A percentile compares a stretch with the other conserved stretches of the same genome.
These are phyloP conservation scores for Anniella stebbinsi DNA, from an alignment of 2,797 vertebrate genomes.

Conservation along the genomic window DNA sequence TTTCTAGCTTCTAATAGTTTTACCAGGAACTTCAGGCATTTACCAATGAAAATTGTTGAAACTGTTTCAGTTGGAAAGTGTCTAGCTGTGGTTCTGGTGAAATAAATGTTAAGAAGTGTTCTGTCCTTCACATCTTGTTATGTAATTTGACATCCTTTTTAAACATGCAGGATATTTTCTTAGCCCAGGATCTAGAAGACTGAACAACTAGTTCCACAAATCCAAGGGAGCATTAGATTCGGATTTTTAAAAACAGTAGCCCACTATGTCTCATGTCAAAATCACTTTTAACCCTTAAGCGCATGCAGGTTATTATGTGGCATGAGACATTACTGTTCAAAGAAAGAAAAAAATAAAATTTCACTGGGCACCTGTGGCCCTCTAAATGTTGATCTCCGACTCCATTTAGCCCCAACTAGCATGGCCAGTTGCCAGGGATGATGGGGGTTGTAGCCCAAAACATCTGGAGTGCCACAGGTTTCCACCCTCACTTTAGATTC, in stretches of 20 bases:
- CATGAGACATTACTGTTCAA: not conserved
- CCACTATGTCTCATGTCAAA: not conserved
- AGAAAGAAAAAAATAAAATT: not conserved
- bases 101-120: not conserved
- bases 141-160: not conserved
- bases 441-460: not conserved
- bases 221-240: not conserved
- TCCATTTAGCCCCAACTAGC: not conserved
- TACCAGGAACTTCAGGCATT: not conserved
- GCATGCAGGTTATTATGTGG: not conserved
- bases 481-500: not conserved
- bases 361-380: not conserved
- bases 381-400: not conserved
- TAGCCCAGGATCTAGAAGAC: not conserved
- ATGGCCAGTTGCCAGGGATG: not conserved
- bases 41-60: not conserved
- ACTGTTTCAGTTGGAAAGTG: not conserved
- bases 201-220: too few relatives aligned
- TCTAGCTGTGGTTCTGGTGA: not conserved
- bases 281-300: not conserved
- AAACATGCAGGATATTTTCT: not conserved
- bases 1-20: not conserved
- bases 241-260: not conserved
- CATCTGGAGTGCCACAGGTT: not conserved
- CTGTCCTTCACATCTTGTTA: not conserved